Evolutionary conservation across 1,140 invertebrate genomes (phyloP), one percentile per base, ranked within the genome.

Genomic region (Thalassaphorura encarpata): DNA sequence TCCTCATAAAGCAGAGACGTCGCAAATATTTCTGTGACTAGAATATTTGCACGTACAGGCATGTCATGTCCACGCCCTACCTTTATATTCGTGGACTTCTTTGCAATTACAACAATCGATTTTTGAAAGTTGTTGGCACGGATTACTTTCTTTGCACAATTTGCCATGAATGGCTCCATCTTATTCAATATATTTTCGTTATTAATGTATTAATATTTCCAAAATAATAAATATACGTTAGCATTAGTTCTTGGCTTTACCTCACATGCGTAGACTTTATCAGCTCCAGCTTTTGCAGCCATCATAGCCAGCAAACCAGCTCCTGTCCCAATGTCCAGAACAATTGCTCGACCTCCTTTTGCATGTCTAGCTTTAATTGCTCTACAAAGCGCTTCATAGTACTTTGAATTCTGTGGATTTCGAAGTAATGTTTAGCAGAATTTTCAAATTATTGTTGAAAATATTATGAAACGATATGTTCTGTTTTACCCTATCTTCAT

Each of bases 21-120:
- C 72, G 98, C 95, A 79, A 97, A 95, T 5, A 98, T 86, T 79
- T 99, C 96, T 1, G 94, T 92, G 0, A 98, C 91, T 46, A 99
- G 78, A 63, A 99, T 84, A 75, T 97, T 97, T 3, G 89, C 89
- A 69, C 78, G 79, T 18, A 80, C 71, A 29, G 76, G 70, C 76
- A 97, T 77, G 72, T 95, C 91, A 27, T 79, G 76, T 67, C 77
- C 75, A 60, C 77, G 70, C 28, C 62, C 56, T 33, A 96, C 82
- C 54, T 73, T 82, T n/a, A 97, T 73, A 8, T 93, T 83, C 2
- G 88, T 95, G 0, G 94, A 98, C 55, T 85, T 75, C 71, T 95
- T 96, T 3, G 82, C 79, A 62, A 99, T 83, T 1, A 99, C 70
- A 59, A 78, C 83, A 39, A 98, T 92, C 71, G 82, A 83, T 52